A percentile compares a stretch with the other conserved stretches of the same genome.
phyloP scores from a whole-genome alignment of 2,888 invertebrate species.

The Choreutis nemorana region DNA sequence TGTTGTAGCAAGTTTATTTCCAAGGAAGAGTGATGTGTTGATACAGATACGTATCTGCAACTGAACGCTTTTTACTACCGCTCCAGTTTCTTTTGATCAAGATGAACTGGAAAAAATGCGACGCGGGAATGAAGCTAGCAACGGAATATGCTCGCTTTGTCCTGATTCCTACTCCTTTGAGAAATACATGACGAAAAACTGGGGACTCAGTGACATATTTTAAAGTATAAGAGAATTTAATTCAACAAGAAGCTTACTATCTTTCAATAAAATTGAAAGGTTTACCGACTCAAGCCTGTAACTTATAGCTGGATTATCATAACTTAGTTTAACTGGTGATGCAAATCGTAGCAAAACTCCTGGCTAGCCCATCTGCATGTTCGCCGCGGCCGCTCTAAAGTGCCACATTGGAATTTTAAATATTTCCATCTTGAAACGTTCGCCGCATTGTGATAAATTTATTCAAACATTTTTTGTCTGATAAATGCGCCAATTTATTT shows the following conservation, averaged over 20 bases:
- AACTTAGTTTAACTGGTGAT: slow-evolving; percentile 47
- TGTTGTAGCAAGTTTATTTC: slow-evolving; percentile 27
- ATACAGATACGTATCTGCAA: slow-evolving; percentile 22
- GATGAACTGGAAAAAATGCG: too few relatives aligned
- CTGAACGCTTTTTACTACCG: slow-evolving; percentile 14
- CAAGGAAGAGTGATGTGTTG: slow-evolving; percentile 22
- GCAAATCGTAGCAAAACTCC: slow-evolving; percentile 45
- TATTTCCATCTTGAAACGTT: slow-evolving; percentile 32
- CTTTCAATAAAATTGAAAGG: slow-evolving; percentile 43
- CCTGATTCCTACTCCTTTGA: too few relatives aligned
- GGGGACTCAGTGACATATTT: too few relatives aligned
- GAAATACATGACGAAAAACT: too few relatives aligned
- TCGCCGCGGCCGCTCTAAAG: slow-evolving; percentile 33
- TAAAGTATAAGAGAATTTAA: too few relatives aligned
- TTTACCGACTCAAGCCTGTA: slow-evolving; percentile 34
- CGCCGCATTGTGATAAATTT: too few relatives aligned
- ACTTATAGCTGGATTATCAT: slow-evolving; percentile 50
- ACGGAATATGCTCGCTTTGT: too few relatives aligned
- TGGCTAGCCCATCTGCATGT: slow-evolving; percentile 40
- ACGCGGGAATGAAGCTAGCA: neutral
- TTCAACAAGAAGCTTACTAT: slow-evolving; percentile 18
- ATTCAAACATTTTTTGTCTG: too few relatives aligned
- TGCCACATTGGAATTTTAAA: slow-evolving; percentile 52
- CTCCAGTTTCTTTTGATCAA: slow-evolving; percentile 11
- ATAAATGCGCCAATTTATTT: too few relatives aligned